These are phyloP conservation scores for Myiopsitta monachus DNA, from an alignment of 2,113 vertebrate genomes.

Conservation along the genomic window DNA sequence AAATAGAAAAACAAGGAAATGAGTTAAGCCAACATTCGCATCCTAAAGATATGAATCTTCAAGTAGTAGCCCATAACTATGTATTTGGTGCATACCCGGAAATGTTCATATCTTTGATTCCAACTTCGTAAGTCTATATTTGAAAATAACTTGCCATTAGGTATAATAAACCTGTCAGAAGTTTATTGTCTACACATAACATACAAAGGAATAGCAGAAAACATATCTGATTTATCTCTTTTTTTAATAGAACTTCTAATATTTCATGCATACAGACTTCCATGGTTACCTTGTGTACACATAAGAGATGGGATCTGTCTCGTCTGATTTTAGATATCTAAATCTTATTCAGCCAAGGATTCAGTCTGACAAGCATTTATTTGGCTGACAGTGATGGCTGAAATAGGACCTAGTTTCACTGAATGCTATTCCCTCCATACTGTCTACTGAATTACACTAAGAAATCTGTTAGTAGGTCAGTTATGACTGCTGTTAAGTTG, in stretches of 20 bases:
- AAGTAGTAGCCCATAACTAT: not conserved
- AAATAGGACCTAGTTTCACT: not conserved
- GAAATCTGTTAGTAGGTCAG: not conserved
- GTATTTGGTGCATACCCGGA: not conserved
- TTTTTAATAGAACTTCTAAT: not conserved
- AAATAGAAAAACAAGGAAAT: not conserved
- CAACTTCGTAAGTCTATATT: not conserved
- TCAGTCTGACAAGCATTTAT: not conserved
- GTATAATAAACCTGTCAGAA: not conserved
- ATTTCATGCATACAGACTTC: not conserved
- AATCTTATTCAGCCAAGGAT: not conserved
- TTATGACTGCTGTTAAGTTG: not conserved
- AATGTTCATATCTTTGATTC: not conserved
- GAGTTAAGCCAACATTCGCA: not conserved
- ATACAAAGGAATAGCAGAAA: not conserved
- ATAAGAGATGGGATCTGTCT: not conserved
- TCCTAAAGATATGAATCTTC: not conserved
- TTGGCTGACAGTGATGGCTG: not conserved
- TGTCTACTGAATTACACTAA: not conserved
- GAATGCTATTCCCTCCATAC: not conserved
- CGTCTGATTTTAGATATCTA: not conserved
- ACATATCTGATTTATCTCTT: not conserved
- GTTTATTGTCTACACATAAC: not conserved
- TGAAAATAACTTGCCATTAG: not conserved
- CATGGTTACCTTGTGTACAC: not conserved